phyloP scores from a whole-genome alignment of 2,888 invertebrate species.

The Autographa gamma region DNA sequence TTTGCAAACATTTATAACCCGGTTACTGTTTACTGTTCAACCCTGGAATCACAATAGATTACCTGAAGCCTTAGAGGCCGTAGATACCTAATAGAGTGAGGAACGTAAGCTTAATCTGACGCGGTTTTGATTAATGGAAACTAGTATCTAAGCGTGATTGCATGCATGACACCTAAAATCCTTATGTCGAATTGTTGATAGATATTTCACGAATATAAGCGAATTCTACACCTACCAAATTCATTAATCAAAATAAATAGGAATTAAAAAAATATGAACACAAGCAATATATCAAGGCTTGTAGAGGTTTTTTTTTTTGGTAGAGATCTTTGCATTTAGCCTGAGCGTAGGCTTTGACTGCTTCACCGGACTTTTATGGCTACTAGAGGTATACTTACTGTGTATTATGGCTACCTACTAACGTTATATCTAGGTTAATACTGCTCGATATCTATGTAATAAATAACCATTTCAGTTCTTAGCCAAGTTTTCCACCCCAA shows the following conservation, averaged over 20 bases:
- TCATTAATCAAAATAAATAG: too few relatives aligned
- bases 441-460: neutral
- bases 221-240: too few relatives aligned
- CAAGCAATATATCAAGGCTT: too few relatives aligned
- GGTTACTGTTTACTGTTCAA: neutral
- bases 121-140: neutral
- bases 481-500: neutral
- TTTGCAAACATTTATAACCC: neutral
- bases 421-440: too few relatives aligned
- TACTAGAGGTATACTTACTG: too few relatives aligned
- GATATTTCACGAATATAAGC: too few relatives aligned
- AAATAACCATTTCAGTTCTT: neutral
- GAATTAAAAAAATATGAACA: too few relatives aligned
- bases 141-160: neutral
- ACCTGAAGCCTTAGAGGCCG: neutral
- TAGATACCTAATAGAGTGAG: neutral
- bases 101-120: neutral
- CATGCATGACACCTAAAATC: neutral
- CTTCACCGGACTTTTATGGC: too few relatives aligned
- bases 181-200: neutral
- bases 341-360: too few relatives aligned
- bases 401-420: too few relatives aligned
- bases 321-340: too few relatives aligned
- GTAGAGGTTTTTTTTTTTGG: too few relatives aligned
- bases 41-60: slow-evolving; percentile 1